Conservation (phyloP, 1,140 invertebrate species). For the Chironomus tepperi region DNA sequence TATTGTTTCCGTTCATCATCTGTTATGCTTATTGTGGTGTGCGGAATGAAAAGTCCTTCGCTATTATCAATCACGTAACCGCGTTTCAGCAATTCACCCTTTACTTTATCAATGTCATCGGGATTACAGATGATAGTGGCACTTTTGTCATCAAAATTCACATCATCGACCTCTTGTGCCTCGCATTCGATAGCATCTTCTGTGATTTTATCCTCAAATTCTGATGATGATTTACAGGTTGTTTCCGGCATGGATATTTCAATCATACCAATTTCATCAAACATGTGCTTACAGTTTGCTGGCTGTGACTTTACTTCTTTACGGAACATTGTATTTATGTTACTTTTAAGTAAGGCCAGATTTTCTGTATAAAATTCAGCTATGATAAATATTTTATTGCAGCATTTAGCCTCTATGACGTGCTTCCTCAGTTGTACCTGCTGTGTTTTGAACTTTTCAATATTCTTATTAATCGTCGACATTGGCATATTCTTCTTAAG, state of each 20-base stretch:
- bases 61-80: constrained; percentile 40
- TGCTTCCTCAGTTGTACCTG: constrained; percentile 35
- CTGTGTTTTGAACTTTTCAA: constrained; percentile 43
- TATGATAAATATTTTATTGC: constrained; percentile 32
- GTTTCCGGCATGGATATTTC: constrained; percentile 35
- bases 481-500: constrained; percentile 50
- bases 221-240: constrained; percentile 28
- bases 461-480: constrained; percentile 46
- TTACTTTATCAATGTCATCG: constrained; percentile 33
- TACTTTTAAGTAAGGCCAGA: constrained; percentile 32
- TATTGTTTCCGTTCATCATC: constrained; percentile 26
- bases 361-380: constrained; percentile 36
- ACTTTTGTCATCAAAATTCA: constrained; percentile 37
- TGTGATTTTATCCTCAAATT: constrained; percentile 44
- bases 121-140: constrained; percentile 43
- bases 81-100: constrained; percentile 36
- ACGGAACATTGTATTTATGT: constrained; percentile 42
- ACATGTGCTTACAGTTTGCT: constrained; percentile 39
- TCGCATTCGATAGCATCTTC: constrained; percentile 53
- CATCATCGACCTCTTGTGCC: constrained; percentile 51
- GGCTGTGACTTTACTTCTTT: constrained; percentile 35
- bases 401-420: constrained; percentile 39
- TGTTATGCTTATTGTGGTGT: constrained; percentile 3
- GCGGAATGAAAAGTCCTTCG: constrained; percentile 22
- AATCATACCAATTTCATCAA: constrained; percentile 47